Evolutionary conservation across 2,888 invertebrate genomes (phyloP), one percentile per base, ranked within the genome.

Genomic region (Mythimna lalbum): DNA sequence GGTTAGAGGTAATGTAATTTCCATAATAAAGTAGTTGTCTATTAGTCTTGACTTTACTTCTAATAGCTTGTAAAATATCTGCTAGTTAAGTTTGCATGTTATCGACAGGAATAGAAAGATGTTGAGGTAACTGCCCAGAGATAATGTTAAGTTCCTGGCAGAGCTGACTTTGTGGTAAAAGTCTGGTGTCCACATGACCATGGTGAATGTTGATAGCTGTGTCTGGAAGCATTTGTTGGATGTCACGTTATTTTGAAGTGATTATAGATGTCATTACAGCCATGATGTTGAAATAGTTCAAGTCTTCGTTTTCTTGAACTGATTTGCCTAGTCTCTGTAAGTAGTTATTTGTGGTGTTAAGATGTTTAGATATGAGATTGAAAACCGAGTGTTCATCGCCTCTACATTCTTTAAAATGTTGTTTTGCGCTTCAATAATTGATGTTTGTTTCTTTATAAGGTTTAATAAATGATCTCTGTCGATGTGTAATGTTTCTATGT

Each of bases 121-220:
- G 43, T 43, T 43, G 14, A 14, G 14, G 43, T 14, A 43, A 27
- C 17, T 53, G 53, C 14, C 27, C 53, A 27, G 53, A 53, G 12
- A 53, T 53, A 27, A 43, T 43, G 43, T 43, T 43, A 14, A 43
- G 43, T 14, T 43, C 43, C 21, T 53, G 52, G 17, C 27, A 53
- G 52, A 53, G 43, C 43, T 43, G 43, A 3, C 14, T 43, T 14
- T 47, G 47, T 17, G 31, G 55, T 55, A 33, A 55, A n/a, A 47
- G 47, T 56, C 56, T 56, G n/a, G 57, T 57, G 14, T 57, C 36
- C 7, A 57, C 57, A 21, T 57, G 36, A 36, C 57, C 36, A 57
- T 57, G 57, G 21, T 39, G 57, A 21, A 36, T 57, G 36, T 57
- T 57, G 17, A 36, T 56, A 4, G 56, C 56, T 36, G 33, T 36